Evolutionary conservation across 2,888 invertebrate genomes (phyloP), one percentile per base, ranked within the genome.

Genomic region (Acrobasis repandana): DNA sequence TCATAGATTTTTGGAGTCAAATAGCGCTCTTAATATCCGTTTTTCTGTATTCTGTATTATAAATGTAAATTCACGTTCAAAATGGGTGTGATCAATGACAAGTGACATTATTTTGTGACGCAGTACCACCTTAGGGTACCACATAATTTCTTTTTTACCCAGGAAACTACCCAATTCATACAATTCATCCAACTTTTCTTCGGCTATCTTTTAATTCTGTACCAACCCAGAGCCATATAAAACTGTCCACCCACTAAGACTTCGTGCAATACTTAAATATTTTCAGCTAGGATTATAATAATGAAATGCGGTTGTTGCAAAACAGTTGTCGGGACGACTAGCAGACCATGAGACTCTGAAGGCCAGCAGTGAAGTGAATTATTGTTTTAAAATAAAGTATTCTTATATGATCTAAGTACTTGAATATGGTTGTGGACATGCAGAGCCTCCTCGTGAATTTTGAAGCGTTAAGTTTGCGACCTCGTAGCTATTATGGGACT

Each of bases 341-440:
- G 62, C 67, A 65, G 67, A 67, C 65, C 67, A 64, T 63, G 56
- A 65, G 63, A 56, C 56, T n/a, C 36, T 61, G 63, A 63, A 65
- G 67, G 67, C 64, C 65, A 56, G 16, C 46, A 52, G 16, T 52
- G 18, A 18, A 49, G 16, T 14, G 36, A 15, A 8, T 36, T 36
- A 51, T 59, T 33, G 51, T 59, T 51, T 58, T 20, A 34, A 58
- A 20, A 38, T 38, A 43, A 43, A 14, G 10, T 38, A 28, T 28
- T 28, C 2, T 8, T 28, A 28, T 28, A 6, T 28, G 28, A 28
- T 28, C 28, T 38, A 34, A 9, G 36, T 36, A 43, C 43, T 14
- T 20, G 20, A 20, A 2, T 20, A 20, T 20, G 20, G 20, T 2
- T 20, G 20, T 4, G 4, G 20, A 20, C 20, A 4, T 38, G 10